Conservation (phyloP, 23 tunicate genomes). For the Halocynthia aurantium region DNA sequence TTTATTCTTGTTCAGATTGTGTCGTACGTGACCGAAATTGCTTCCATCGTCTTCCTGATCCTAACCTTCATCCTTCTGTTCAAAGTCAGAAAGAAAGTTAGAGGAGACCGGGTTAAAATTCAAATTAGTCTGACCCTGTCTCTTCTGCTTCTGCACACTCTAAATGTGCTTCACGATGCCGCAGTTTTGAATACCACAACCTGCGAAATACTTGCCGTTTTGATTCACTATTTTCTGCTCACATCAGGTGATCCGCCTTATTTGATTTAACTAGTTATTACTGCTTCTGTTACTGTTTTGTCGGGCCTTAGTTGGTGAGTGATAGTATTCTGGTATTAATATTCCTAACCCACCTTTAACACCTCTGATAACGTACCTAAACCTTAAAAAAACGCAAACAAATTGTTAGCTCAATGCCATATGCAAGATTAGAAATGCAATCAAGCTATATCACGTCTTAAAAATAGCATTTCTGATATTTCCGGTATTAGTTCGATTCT, state of each 20-base stretch:
- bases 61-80: slow-evolving; percentile 26
- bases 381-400: not conserved
- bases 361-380: not conserved
- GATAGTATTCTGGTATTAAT: too few species aligned
- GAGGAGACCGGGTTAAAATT: slow-evolving; percentile 49
- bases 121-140: slow-evolving; percentile 52
- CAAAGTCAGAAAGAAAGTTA: slow-evolving; percentile 29
- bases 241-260: slow-evolving; percentile 23
- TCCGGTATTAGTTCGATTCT: too few species aligned
- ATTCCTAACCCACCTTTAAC: too few species aligned
- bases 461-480: too few species aligned
- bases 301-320: too few species aligned
- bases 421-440: too few species aligned
- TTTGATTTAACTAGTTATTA: too few species aligned
- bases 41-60: slow-evolving; percentile 31
- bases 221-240: slow-evolving; percentile 46
- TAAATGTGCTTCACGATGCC: slow-evolving; percentile 43
- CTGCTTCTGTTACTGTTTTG: too few species aligned
- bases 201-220: slow-evolving; percentile 45
- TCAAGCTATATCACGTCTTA: too few species aligned
- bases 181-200: slow-evolving; percentile 30
- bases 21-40: slow-evolving; percentile 27
- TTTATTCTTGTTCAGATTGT: slow-evolving; percentile 27
- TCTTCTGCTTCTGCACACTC: slow-evolving; percentile 36
- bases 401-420: too few species aligned